These are phyloP conservation scores for Amphipyra berbera DNA, from an alignment of 2,888 invertebrate genomes.

Conservation along the genomic window DNA sequence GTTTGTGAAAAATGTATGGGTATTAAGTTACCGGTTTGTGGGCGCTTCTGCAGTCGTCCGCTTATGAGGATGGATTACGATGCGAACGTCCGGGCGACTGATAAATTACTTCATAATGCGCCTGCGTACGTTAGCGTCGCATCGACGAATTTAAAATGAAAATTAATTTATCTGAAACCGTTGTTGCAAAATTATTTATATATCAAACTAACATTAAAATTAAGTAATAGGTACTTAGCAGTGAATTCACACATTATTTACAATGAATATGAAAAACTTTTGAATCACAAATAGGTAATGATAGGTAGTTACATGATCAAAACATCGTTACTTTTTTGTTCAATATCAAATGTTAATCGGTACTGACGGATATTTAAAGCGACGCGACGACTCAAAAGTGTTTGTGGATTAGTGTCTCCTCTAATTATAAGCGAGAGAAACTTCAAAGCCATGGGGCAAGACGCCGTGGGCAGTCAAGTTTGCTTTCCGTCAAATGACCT, in stretches of 20 bases:
- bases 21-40: slow-evolving; percentile 67
- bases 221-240: slow-evolving; percentile 20
- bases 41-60: slow-evolving; percentile 60
- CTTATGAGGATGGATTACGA: slow-evolving; percentile 75
- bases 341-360: slow-evolving; percentile 24
- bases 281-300: slow-evolving; percentile 12
- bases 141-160: slow-evolving; percentile 52
- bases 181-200: slow-evolving; percentile 36
- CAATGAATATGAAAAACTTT: slow-evolving; percentile 25
- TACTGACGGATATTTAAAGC: slow-evolving; percentile 35
- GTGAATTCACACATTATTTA: slow-evolving; percentile 15
- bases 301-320: slow-evolving; percentile 12
- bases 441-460: slow-evolving; percentile 60
- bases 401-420: slow-evolving; percentile 42
- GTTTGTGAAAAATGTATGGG: slow-evolving; percentile 60
- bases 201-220: slow-evolving; percentile 27
- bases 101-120: slow-evolving; percentile 70
- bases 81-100: slow-evolving; percentile 61
- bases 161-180: slow-evolving; percentile 59
- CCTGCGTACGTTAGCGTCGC: slow-evolving; percentile 39
- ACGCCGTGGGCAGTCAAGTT: slow-evolving; percentile 55
- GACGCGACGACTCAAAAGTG: slow-evolving; percentile 17
- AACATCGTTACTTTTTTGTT: slow-evolving; percentile 10
- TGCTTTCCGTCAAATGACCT: slow-evolving; percentile 68
- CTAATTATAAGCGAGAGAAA: slow-evolving; percentile 60